Conservation (phyloP, 1,140 invertebrate genomes). For the Sycophila sp. region DNA sequence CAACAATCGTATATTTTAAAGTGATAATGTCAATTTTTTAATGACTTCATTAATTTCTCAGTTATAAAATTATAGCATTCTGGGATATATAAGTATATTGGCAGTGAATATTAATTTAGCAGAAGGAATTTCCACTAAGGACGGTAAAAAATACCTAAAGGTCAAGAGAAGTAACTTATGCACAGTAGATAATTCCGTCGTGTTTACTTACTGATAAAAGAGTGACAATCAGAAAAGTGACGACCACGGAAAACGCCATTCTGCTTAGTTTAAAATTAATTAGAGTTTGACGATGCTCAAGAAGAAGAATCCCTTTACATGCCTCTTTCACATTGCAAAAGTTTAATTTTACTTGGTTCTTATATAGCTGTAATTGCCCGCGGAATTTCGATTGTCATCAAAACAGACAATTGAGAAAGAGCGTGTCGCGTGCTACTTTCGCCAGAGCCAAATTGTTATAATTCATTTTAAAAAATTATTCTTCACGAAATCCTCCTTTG, state of each 20-base stretch:
- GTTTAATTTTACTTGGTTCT: background rate
- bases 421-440: background rate
- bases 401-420: background rate
- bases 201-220: constrained; percentile 39
- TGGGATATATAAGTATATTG: too few species aligned
- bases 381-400: constrained; percentile 30
- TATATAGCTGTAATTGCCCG: constrained; percentile 11
- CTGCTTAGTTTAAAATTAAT: too few species aligned
- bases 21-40: too few species aligned
- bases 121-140: background rate
- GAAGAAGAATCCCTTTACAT: background rate
- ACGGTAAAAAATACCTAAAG: background rate
- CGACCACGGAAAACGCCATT: constrained; percentile 18
- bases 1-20: too few species aligned
- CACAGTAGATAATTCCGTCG: background rate
- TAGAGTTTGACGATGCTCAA: too few species aligned
- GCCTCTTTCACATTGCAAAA: constrained; percentile 7
- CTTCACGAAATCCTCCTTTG: too few species aligned
- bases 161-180: constrained; percentile 9
- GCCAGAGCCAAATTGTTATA: too few species aligned
- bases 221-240: background rate
- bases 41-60: too few species aligned
- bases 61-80: too few species aligned
- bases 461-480: too few species aligned
- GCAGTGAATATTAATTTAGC: background rate